Conservation (phyloP, 2,888 invertebrate genomes). For the Lobophora halterata region DNA sequence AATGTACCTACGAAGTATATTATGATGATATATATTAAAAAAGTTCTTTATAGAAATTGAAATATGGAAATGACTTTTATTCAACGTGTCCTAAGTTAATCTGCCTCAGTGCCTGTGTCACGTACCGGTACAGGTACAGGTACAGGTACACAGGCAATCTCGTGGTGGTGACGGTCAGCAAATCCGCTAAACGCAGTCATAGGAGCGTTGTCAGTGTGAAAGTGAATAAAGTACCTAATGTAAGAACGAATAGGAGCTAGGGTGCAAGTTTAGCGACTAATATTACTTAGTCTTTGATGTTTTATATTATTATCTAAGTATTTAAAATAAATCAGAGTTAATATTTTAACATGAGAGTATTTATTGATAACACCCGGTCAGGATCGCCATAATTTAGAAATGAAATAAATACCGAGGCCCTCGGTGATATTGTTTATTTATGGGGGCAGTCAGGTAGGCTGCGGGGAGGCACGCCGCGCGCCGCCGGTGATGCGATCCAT, state of each 20-base stretch:
- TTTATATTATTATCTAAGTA: conserved; percentile 74
- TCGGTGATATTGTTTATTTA: conserved; percentile 44
- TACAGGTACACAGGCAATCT: not conserved
- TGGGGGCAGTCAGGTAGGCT: conserved; percentile 22
- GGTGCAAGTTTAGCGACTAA: conserved; percentile 52
- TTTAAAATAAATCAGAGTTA: conserved; percentile 74
- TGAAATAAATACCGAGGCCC: conserved; percentile 33
- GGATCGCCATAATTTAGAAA: conserved; percentile 44
- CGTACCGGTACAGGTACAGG: conserved; percentile 3
- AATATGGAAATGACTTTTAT: conserved; percentile 72
- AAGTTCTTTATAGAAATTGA: conserved; percentile 77
- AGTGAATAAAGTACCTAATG: conserved; percentile 26
- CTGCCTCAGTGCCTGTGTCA: conserved; percentile 15
- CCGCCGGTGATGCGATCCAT: conserved; percentile 26
- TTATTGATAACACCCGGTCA: conserved; percentile 62
- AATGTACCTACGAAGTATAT: conserved; percentile 77
- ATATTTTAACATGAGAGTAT: conserved; percentile 69
- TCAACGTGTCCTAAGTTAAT: conserved; percentile 49
- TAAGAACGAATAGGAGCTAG: conserved; percentile 21
- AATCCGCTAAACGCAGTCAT: conserved; percentile 1
- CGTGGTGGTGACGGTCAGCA: not conserved
- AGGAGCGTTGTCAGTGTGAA: conserved; percentile 15
- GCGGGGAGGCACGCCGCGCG: conserved; percentile 6
- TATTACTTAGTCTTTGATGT: conserved; percentile 70
- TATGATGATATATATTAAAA: conserved; percentile 76